These are phyloP conservation scores for Hystrix brachyura DNA, from an alignment of 2,113 vertebrate species.

Conservation along the genomic window DNA sequence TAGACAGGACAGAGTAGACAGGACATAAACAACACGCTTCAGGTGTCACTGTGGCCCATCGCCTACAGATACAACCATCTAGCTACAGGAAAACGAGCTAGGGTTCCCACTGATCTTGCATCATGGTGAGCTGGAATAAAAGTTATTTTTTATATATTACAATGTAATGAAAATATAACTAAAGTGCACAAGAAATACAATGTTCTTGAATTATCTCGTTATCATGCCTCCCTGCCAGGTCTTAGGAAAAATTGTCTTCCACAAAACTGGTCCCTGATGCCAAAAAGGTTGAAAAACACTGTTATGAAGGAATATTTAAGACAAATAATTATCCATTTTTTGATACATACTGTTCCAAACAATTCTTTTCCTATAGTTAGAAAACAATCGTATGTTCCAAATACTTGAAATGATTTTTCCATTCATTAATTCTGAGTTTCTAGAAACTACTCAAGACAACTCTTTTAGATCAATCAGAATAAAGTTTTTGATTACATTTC, in stretches of 20 bases:
- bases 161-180: not conserved
- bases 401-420: not conserved
- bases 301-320: not conserved
- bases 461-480: slow-evolving; percentile 41
- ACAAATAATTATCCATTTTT: not conserved
- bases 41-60: not conserved
- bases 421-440: slow-evolving; percentile 44
- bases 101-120: not conserved
- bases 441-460: slow-evolving; percentile 5
- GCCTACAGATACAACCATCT: not conserved
- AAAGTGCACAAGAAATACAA: not conserved
- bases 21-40: not conserved
- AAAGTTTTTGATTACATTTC: slow-evolving; percentile 55
- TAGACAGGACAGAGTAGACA: not conserved
- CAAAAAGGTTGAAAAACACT: not conserved
- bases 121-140: not conserved
- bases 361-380: not conserved
- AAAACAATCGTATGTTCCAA: not conserved
- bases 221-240: not conserved
- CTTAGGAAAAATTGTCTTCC: not conserved
- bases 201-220: not conserved
- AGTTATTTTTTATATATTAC: not conserved
- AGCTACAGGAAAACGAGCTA: not conserved
- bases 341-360: slow-evolving; percentile 5
- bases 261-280: not conserved